Percentiles rank a stretch among this genome's conserved stretches.
These are phyloP conservation scores for Oryzias dopingdopingensis DNA, from an alignment of 2,797 vertebrate species.

Conservation along the genomic window DNA sequence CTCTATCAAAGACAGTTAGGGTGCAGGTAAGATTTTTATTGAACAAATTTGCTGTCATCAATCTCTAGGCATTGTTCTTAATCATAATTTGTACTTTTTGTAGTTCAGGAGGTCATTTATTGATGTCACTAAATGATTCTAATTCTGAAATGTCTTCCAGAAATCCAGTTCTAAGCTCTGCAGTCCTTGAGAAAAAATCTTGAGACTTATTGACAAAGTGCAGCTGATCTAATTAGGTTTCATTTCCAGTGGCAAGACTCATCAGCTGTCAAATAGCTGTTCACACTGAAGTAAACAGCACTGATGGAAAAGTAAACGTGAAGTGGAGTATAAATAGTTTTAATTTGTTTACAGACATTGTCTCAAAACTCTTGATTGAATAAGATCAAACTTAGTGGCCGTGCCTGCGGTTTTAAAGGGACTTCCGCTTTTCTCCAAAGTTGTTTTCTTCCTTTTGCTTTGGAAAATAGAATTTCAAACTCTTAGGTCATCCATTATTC, in stretches of 20 bases:
- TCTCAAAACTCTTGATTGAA: not conserved
- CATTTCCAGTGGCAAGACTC: conserved; percentile 34
- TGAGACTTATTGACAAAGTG: conserved; percentile 54
- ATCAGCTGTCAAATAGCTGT: conserved; percentile 33
- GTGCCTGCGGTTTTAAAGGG: conserved; percentile 1
- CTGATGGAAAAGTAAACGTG: no score
- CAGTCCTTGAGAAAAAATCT: not conserved
- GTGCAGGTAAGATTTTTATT: not conserved
- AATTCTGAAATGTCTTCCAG: conserved; percentile 24
- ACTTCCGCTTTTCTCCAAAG: conserved; percentile 27
- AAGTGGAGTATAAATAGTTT: not conserved
- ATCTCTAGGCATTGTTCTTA: no score
- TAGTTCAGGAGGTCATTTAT: no score
- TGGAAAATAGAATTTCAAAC: conserved; percentile 61
- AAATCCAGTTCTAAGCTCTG: conserved; percentile 16
- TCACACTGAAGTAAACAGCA: conserved; percentile 29
- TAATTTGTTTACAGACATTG: not conserved
- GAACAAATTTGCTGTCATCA: not conserved
- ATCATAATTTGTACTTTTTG: no score
- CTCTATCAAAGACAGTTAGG: conserved; percentile 2
- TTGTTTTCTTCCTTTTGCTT: conserved; percentile 48
- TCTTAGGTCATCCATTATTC: conserved; percentile 68
- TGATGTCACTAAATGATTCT: not conserved
- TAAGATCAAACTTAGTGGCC: no score
- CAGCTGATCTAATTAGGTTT: conserved; percentile 46